Conservation (phyloP, 1,140 invertebrate genomes). For the Oscheius sp. region DNA sequence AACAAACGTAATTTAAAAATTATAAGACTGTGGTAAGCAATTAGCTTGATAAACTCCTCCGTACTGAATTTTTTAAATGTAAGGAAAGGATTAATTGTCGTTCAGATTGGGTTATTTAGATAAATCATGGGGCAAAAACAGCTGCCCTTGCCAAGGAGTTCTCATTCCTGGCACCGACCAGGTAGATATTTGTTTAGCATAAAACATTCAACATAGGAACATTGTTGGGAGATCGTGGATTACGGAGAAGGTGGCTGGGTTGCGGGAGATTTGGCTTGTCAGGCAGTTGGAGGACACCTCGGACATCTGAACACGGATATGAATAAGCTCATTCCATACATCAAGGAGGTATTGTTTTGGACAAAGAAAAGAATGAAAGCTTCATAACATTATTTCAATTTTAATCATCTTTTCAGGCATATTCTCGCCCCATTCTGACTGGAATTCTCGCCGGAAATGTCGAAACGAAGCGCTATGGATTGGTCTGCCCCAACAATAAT, state of each 20-base stretch:
- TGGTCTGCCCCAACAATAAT: conserved; percentile 29
- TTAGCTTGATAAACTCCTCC: too few species aligned
- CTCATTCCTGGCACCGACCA: conserved; percentile 20
- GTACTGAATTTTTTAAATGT: too few species aligned
- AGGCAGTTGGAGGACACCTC: conserved; percentile 27
- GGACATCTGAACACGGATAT: conserved; percentile 12
- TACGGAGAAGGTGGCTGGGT: conserved; percentile 2
- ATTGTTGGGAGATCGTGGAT: conserved; percentile 22
- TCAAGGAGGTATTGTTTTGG: neutral
- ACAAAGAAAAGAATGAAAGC: neutral
- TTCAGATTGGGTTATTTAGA: too few species aligned
- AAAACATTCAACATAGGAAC: neutral
- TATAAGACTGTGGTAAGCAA: too few species aligned
- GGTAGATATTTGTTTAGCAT: neutral
- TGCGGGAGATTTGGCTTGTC: conserved; percentile 4
- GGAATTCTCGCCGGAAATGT: conserved; percentile 37
- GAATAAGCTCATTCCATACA: neutral
- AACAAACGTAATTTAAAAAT: too few species aligned
- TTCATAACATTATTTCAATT: neutral
- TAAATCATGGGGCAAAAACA: neutral
- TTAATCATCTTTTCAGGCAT: neutral
- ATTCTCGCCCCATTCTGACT: conserved; percentile 24
- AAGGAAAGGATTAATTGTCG: too few species aligned
- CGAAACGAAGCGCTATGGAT: conserved; percentile 7
- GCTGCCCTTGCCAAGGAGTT: conserved; percentile 21